Evolutionary conservation across 2,113 vertebrate species (phyloP).

Genomic region (Periophthalmus modestus): DNA sequence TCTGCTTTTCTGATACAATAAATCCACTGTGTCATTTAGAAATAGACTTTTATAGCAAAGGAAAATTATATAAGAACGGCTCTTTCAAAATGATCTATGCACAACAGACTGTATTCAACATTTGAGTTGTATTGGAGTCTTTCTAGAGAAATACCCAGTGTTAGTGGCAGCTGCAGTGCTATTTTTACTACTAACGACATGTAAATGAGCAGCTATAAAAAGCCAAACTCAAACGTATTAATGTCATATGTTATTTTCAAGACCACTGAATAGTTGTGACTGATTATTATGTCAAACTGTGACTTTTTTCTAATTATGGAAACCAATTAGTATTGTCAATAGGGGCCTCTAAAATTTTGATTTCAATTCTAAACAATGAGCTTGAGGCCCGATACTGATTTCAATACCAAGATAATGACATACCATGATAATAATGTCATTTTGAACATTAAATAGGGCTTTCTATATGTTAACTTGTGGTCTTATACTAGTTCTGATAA

Average conservation of each 20-base stretch:
- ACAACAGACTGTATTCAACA: background rate
- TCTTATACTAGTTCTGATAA: no score
- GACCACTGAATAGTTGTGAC: constrained; percentile 14
- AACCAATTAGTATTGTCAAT: background rate
- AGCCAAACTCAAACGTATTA: background rate
- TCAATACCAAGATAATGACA: no score
- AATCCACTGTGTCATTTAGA: background rate
- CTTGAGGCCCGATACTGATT: no score
- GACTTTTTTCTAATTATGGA: constrained; percentile 3
- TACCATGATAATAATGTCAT: no score
- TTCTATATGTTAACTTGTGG: no score
- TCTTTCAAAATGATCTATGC: background rate
- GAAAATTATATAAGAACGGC: background rate
- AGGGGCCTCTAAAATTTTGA: no score
- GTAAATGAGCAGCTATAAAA: constrained; percentile 7
- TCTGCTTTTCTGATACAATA: background rate
- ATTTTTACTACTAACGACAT: background rate
- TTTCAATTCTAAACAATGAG: no score
- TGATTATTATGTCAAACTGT: constrained; percentile 22
- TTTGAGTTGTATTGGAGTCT: background rate
- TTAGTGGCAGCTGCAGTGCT: constrained; percentile 3
- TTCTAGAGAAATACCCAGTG: constrained; percentile 1
- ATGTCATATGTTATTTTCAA: background rate
- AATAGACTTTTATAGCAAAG: background rate
- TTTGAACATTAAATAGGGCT: no score